Base-by-base conservation (phyloP, 1,140 invertebrate genomes). In the Scylla paramamosain region DNA sequence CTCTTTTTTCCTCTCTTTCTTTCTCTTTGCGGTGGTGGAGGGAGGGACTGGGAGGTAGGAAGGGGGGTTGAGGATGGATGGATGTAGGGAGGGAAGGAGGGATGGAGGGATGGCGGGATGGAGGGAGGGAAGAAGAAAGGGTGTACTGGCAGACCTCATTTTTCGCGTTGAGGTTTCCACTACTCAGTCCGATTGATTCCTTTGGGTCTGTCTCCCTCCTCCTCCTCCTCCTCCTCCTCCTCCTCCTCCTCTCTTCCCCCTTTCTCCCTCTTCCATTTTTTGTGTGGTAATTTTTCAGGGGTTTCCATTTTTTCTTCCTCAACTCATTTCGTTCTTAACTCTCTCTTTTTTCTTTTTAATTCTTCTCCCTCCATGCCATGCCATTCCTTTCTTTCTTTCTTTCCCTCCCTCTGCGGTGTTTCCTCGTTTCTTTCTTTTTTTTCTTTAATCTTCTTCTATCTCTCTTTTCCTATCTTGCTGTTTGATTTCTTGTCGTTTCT, bases 111-210 rank as follows among this genome's bases (percentile, higher is more conserved):
- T 39, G 45, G 89, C 29, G 48, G 91, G 46, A 92, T 4, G 16
- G 59, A 39, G 29, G 59, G 77, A 82, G 46, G 28, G 31, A 92
- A 12, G 59, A 39, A 77, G 59, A 67, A 82, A 39, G 77, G 31
- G 89, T 31, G 31, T 91, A 91, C 89, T 91, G 89, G 29, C 46
- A 91, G 77, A 10, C 31, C 45, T 84, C 67, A 93, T 84, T 93
- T 93, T 93, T 93, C 39, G 12, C 16, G 8, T 77, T 29, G 67
- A 77, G 32, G 67, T 77, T 77, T 45, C 77, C 31, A 83, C 92
- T 93, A 93, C 92, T 93, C 92, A 84, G 77, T 77, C 31, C 77
- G 82, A 93, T 93, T 93, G 92, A 84, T 93, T 93, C 77, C 28
- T 52, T 83, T 93, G 77, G 10, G 12, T 48, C n/a, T 77, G 20